Conservation (phyloP, 2,888 invertebrate genomes). For the Leptura quadrifasciata region DNA sequence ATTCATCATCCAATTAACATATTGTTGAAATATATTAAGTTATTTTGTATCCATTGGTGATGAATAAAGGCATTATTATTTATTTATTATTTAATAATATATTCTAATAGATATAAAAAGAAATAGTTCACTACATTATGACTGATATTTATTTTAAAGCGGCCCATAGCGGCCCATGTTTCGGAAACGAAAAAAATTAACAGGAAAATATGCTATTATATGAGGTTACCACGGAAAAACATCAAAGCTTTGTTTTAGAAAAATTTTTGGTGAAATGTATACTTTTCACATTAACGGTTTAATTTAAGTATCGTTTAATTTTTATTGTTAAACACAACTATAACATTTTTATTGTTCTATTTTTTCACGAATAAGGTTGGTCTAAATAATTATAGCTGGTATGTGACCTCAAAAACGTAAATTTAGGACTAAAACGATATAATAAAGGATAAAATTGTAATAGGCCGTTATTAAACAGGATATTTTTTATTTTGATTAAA, state of each 20-base stretch:
- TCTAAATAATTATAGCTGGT: not conserved
- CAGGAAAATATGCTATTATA: constrained; percentile 1
- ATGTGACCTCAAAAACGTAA: not conserved
- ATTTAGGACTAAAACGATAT: not conserved
- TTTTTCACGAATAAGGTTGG: not conserved
- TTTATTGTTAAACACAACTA: not conserved
- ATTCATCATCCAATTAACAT: no score
- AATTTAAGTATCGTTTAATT: not conserved
- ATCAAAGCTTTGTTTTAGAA: constrained; percentile 1
- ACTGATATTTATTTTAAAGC: not conserved
- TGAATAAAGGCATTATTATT: no score
- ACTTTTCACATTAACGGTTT: constrained; percentile 11
- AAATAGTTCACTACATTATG: no score
- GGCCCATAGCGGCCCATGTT: not conserved
- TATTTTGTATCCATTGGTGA: no score
- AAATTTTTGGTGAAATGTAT: not conserved
- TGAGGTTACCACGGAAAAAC: not conserved
- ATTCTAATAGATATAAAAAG: no score
- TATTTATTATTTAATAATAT: no score
- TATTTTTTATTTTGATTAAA: no score
- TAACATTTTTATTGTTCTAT: constrained; percentile 12
- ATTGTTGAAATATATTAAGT: no score
- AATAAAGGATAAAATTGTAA: not conserved
- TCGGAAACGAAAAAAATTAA: constrained; percentile 6
- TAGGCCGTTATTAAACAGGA: not conserved